phyloP scores from a whole-genome alignment of 30 jellyfish, hydroid and myxozoan genomes.

The Aurelia aurita complex sp. Pacific region DNA sequence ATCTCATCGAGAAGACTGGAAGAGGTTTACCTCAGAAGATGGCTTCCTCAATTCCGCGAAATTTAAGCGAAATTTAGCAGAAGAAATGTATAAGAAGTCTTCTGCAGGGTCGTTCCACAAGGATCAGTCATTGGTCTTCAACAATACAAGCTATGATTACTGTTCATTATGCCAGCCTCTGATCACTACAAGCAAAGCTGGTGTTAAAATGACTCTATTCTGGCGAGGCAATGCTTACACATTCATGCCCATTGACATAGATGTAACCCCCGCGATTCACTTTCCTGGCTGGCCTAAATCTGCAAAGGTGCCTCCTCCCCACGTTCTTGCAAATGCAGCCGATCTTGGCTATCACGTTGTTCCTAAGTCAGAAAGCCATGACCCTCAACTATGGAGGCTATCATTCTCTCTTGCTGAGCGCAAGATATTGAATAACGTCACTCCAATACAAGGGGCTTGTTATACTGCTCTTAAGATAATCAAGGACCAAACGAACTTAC shows the following conservation, averaged over 20 bases:
- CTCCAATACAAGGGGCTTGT: slow-evolving; percentile 20
- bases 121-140: slow-evolving; percentile 3
- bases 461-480: slow-evolving; percentile 24
- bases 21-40: slow-evolving; percentile 12
- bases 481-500: neutral
- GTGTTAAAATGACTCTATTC: slow-evolving; percentile 8
- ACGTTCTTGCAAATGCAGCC: slow-evolving; percentile 1
- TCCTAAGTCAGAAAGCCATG: slow-evolving; percentile 20
- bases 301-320: slow-evolving; percentile 8
- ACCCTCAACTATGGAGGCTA: slow-evolving; percentile 49
- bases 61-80: neutral
- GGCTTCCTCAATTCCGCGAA: slow-evolving; percentile 23
- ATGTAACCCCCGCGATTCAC: slow-evolving; percentile 21
- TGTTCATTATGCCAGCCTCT: slow-evolving; percentile 26
- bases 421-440: slow-evolving; percentile 10
- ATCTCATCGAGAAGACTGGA: neutral
- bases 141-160: slow-evolving; percentile 8
- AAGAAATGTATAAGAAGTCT: neutral
- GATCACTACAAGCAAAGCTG: slow-evolving; percentile 11
- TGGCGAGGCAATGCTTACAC: slow-evolving; percentile 18
- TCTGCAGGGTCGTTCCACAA: no score
- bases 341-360: slow-evolving; percentile 23
- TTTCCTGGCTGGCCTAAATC: slow-evolving; percentile 13
- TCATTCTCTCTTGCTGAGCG: slow-evolving; percentile 62
- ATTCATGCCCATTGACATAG: slow-evolving; percentile 11